Evolutionary conservation across 2,797 vertebrate genomes (phyloP), one percentile per base, ranked within the genome.

Genomic region (Myiotriccus ornatus): DNA sequence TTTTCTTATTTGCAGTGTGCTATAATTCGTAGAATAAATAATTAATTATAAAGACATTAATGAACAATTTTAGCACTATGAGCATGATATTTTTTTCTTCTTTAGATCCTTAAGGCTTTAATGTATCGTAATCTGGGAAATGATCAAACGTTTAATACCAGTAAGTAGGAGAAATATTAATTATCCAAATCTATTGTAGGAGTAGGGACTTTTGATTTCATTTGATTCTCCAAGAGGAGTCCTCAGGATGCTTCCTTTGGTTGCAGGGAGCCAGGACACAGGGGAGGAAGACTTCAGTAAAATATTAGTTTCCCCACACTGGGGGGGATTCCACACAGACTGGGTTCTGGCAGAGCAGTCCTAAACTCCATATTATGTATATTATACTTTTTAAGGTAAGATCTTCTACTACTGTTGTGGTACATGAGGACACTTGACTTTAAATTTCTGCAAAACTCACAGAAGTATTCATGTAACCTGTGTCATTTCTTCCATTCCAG

Each of bases 221-320:
- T 34, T 21, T 8, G 2, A 27, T 49, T 70, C 14, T 49, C 6
- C 34, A 20, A 60, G 5, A 44, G 1, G 1, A 77, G 53, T 74
- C 9, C 13, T 41, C 28, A 49, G 23, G 12, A 39, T 49, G 3
- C 0, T 27, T 14, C 17, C 8, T 57, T 50, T 32, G 3, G 3
- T 39, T 70, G 4, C 15, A 80, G 32, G 6, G 8, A 84, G 2
- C 3, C 2, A 43, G 1, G 1, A 10, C 21, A 39, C 0, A 0
- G 10, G 32, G 6, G 3, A 85, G 9, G 18, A n/a, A 81, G 6
- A 4, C 2, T 84, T 74, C 24, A 59, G 10, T 34, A 49, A 62
- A 84, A 37, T 37, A 14, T 15, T 39, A 13, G 1, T 74, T 84
- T 70, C 20, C 9, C 18, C 5, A 39, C 2, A 28, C 1, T 12